Base-by-base conservation (phyloP, 2,888 invertebrate species). In the Cabera pusaria region DNA sequence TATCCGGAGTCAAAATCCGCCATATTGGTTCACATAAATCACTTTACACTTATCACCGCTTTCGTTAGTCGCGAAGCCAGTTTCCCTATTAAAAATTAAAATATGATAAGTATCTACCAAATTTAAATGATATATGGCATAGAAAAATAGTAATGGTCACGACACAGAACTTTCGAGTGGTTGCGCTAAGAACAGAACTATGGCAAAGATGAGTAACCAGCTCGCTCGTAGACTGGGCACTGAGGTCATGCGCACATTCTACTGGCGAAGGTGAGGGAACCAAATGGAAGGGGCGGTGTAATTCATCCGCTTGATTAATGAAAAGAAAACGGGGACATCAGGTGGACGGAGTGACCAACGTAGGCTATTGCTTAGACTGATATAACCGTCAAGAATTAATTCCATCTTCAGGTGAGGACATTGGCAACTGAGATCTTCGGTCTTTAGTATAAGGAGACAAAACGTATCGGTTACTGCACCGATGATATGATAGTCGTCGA, bases 1-100 rank as follows among this genome's bases (percentile, higher is more conserved):
- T 85, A 88, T 72, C 88, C 88, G 53, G 77, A 85, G 73, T 87
- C 88, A 77, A 82, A 63, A 59, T 67, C 70, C 64, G 72, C 78
- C 87, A 88, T 87, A 72, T 76, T 85, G 74, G 49, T 52, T 58
- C 68, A 71, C 77, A 64, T n/a, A 59, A 52, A 56, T 48, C 70
- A 74, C 73, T 67, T 49, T 43, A 32, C 69, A 73, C 70, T 66
- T 58, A 50, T 55, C 46, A 52, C 33, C 39, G 45, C 29, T 52
- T 50, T 48, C 40, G 53, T 47, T 27, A 46, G 47, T 6, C 29
- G 31, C 14, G 44, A 36, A 44, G 34, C 35, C 32, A 44, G 57
- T 9, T 46, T 44, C 46, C 55, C 56, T 59, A 61, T 44, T 55
- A 52, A 60, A 60, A 61, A 40, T 34, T 54, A 56, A 57, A 54